A percentile compares a stretch with the other conserved stretches of the same genome.
phyloP scores from a whole-genome alignment of 2,888 invertebrate genomes.

The Drosophila meridionalis region DNA sequence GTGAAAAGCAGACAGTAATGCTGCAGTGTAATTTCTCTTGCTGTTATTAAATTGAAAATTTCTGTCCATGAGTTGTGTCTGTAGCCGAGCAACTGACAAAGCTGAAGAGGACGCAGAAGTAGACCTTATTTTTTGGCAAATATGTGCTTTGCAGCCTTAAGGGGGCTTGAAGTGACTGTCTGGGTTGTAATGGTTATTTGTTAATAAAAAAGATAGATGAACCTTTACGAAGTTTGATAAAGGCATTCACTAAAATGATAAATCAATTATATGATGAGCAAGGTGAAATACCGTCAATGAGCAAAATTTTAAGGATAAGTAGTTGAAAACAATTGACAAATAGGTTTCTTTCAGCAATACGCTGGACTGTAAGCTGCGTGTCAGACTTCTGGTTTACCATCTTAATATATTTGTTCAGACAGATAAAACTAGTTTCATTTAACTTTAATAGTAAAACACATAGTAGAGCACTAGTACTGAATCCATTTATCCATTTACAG shows the following conservation, averaged over 20 bases:
- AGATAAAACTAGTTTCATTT: too few species aligned
- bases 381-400: too few species aligned
- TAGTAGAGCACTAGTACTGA: too few species aligned
- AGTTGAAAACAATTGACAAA: too few species aligned
- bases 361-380: too few species aligned
- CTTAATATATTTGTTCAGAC: too few species aligned
- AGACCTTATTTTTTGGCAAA: slow-evolving; percentile 59
- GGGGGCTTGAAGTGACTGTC: slow-evolving; percentile 27
- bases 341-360: too few species aligned
- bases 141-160: slow-evolving; percentile 69
- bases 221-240: background rate
- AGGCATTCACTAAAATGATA: background rate
- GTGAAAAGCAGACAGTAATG: slow-evolving; percentile 43
- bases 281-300: too few species aligned
- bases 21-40: slow-evolving; percentile 76
- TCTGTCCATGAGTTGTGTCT: slow-evolving; percentile 54
- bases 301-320: too few species aligned
- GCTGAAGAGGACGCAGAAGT: slow-evolving; percentile 16
- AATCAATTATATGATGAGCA: background rate
- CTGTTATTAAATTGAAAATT: slow-evolving; percentile 75
- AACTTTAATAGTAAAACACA: too few species aligned
- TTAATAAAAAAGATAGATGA: too few species aligned
- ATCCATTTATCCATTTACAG: too few species aligned
- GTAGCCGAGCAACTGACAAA: slow-evolving; percentile 23
- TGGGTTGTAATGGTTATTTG: background rate